Base-by-base conservation (phyloP, 2,113 vertebrate species). In the Hemicordylus capensis region DNA sequence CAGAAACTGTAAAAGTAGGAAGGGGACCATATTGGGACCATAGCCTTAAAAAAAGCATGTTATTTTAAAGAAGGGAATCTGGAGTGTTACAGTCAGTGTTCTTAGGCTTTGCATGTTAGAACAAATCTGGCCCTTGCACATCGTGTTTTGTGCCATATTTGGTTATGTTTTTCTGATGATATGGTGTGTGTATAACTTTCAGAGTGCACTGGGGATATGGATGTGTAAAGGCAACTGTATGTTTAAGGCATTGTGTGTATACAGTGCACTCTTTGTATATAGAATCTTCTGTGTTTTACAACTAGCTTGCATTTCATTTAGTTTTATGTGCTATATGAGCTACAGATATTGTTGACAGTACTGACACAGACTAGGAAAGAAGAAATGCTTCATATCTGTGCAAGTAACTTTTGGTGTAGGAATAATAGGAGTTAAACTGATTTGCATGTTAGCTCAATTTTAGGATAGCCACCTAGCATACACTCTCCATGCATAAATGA, bases 161-260 rank as follows among this genome's bases (percentile, higher is more conserved):
- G 73, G 26, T 81, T 85, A 66, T 80, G 67, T 80, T 85, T 80
- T 42, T 85, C 54, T 39, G 46, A 44, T 70, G 51, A 80, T 73
- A 42, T 37, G 24, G 31, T 44, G 31, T 63, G 54, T 80, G 42
- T 73, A n/a, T 80, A 85, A 79, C 20, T 80, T 80, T 80, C 31
- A 67, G 54, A 83, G 34, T 11, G 15, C 15, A 12, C 26, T 85
- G 44, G 37, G 39, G 34, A 85, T 78, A 24, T 70, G 51, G 46
- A 78, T 78, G 54, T 77, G 39, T 34, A 85, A 79, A 59, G 46
- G 24, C 22, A 15, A 61, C 66, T 79, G n/a, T 79, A 48, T 85
- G 73, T 44, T 72, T 61, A 85, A 63, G 42, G 4, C 69, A 61
- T 31, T 46, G 28, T 63, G 42, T 61, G 37, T 74, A 46, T 61